These are phyloP conservation scores for Drosophila barbarae DNA, from an alignment of 2,888 invertebrate genomes.

Conservation along the genomic window DNA sequence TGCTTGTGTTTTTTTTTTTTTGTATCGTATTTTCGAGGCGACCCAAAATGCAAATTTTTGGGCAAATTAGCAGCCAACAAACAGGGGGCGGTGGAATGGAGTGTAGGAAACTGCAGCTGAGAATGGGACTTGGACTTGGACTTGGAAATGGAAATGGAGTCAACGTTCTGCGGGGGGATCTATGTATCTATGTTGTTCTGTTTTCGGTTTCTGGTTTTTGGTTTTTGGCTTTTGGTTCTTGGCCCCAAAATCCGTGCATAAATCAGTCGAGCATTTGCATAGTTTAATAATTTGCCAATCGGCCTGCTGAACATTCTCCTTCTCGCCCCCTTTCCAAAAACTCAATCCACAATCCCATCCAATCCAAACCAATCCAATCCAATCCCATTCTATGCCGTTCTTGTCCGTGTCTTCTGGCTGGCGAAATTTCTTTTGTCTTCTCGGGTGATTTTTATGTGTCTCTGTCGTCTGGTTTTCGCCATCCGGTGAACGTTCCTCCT, in stretches of 20 bases:
- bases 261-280: conserved; percentile 68
- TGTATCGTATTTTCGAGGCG: conserved; percentile 39
- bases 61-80: conserved; percentile 12
- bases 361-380: conserved; percentile 21
- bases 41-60: conserved; percentile 69
- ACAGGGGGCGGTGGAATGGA: not conserved
- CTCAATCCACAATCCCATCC: conserved; percentile 13
- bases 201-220: conserved; percentile 10
- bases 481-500: conserved; percentile 25
- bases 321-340: conserved; percentile 34
- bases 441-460: conserved; percentile 42
- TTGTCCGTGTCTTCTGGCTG: conserved; percentile 10
- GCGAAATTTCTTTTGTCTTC: conserved; percentile 49
- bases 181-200: not conserved
- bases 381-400: conserved; percentile 40
- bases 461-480: conserved; percentile 14
- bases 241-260: conserved; percentile 39
- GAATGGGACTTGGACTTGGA: conserved; percentile 1
- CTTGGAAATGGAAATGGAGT: conserved; percentile 21
- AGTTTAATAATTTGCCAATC: conserved; percentile 62
- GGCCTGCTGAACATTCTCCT: conserved; percentile 24
- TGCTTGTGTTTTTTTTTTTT: not conserved
- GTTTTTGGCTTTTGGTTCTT: conserved; percentile 4
- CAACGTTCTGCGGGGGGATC: conserved; percentile 24
- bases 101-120: conserved; percentile 27